Base-by-base conservation (phyloP, 2,888 invertebrate genomes). In the Alloscopus bannaensis region DNA sequence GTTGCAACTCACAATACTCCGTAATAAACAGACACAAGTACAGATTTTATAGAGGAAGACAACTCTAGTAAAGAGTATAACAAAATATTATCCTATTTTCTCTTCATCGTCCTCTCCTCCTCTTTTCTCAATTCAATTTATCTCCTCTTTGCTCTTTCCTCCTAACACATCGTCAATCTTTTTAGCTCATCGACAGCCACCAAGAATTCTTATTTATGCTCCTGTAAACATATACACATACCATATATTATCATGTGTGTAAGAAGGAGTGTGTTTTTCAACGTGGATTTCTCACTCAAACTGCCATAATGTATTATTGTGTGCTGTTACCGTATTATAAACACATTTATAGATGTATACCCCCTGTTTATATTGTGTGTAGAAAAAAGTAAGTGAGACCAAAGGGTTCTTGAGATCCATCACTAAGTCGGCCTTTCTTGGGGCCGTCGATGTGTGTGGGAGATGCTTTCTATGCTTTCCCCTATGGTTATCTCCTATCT, bases 81-180 rank as follows among this genome's bases (percentile, higher is more conserved):
- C 59, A 59, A 66, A 68, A 76, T 60, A 66, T 75, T 60, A 76
- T 76, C 76, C 76, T 69, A 47, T 76, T 76, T 75, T 76, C 42
- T 75, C 28, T 66, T 75, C 75, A 75, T 75, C 75, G 59, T 75
- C 50, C 78, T 73, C 71, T 65, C 75, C 68, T 76, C 76, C 79
- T 78, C 75, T 81, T 79, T 82, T 82, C 76, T 84, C 85, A 83
- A 83, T 85, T 85, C 84, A 84, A 83, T 85, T 85, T 84, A 85
- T 85, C 84, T 84, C 85, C 75, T 79, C 73, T 73, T 73, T 73
- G 73, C 73, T 64, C 73, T 73, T 65, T 77, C 72, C 57, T 62
- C 78, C 83, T 81, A 84, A 84, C 83, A 84, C 83, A 83, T 85
- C 84, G 84, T 84, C 83, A 85, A 85, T 85, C 85, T 84, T 83